These are phyloP conservation scores for Opisthocomus hoazin DNA, from an alignment of 2,113 vertebrate genomes.

Conservation along the genomic window DNA sequence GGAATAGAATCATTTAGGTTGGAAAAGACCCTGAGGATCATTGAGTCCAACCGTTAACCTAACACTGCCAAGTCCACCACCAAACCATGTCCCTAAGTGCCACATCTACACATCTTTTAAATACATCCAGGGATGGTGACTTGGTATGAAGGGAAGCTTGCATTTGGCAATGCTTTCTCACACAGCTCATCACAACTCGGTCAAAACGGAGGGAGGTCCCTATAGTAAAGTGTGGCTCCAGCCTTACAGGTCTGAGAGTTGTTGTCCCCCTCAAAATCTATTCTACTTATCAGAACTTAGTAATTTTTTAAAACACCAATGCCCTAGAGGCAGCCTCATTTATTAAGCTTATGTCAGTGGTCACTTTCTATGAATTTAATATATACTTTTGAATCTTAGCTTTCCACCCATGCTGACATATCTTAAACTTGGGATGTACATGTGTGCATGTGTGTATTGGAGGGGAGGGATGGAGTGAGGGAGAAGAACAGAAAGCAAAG, in stretches of 20 bases:
- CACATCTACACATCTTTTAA: background rate
- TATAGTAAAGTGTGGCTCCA: background rate
- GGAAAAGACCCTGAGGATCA: background rate
- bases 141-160: background rate
- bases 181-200: background rate
- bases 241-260: background rate
- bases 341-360: background rate
- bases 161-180: background rate
- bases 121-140: background rate
- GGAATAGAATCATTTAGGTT: background rate
- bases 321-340: background rate
- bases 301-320: background rate
- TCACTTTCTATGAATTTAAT: background rate
- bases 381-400: background rate
- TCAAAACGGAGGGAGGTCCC: background rate
- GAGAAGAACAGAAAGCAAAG: background rate
- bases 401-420: background rate
- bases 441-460: background rate
- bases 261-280: background rate
- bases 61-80: background rate
- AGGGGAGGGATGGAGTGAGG: background rate
- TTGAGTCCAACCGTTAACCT: background rate
- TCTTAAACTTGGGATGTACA: background rate
- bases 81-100: background rate
- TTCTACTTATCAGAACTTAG: background rate